phyloP scores from a whole-genome alignment of 2,113 vertebrate species.

The Plectropomus leopardus region DNA sequence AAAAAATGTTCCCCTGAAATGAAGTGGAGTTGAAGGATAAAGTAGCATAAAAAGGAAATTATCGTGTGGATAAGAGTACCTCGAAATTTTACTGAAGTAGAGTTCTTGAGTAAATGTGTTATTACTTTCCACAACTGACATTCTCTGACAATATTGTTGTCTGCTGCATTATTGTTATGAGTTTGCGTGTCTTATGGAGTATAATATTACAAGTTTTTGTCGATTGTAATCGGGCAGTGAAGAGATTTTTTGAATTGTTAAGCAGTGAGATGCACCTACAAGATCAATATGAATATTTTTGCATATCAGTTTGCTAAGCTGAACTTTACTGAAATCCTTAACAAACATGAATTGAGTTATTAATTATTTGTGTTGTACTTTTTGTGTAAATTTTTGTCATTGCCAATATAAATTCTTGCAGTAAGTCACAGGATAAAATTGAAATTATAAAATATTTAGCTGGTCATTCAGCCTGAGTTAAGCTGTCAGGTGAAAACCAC shows the following conservation, averaged over 20 bases:
- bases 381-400: not conserved
- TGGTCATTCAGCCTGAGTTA: constrained; percentile 26
- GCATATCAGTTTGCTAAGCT: not conserved
- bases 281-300: not conserved
- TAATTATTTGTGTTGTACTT: not conserved
- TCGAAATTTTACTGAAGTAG: not conserved
- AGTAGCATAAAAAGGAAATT: no score
- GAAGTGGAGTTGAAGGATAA: not conserved
- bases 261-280: not conserved
- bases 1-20: not conserved
- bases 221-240: not conserved
- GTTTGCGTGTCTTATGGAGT: no score
- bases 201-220: not conserved
- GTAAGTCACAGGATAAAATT: constrained; percentile 5
- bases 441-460: constrained; percentile 5
- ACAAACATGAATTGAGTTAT: no score
- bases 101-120: not conserved
- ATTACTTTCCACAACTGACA: not conserved
- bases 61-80: no score
- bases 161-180: no score
- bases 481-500: constrained; percentile 37
- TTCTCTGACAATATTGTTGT: not conserved
- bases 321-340: no score
- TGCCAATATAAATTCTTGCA: not conserved
- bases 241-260: not conserved